These are phyloP conservation scores for Eucera pruinosa DNA, from an alignment of 2,888 invertebrate genomes.

Conservation along the genomic window DNA sequence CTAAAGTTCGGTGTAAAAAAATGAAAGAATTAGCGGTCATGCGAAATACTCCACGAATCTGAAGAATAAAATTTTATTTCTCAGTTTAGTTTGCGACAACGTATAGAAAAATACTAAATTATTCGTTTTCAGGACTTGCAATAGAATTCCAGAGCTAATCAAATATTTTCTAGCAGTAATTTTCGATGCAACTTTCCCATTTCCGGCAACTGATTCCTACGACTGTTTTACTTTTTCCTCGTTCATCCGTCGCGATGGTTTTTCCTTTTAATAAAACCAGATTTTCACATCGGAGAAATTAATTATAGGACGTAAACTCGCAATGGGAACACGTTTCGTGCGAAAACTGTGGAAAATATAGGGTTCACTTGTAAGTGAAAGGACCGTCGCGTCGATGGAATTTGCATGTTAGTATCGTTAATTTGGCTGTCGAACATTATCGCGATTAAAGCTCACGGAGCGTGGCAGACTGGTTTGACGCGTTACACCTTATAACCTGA, in stretches of 20 bases:
- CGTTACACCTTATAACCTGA: neutral
- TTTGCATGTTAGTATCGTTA: constrained; percentile 26
- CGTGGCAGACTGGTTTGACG: constrained; percentile 39
- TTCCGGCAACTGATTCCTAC: constrained; percentile 13
- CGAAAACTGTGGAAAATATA: constrained; percentile 17
- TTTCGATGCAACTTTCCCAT: constrained; percentile 18
- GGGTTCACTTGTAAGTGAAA: constrained; percentile 42
- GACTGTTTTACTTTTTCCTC: constrained; percentile 14
- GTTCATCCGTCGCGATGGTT: constrained; percentile 15
- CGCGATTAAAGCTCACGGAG: constrained; percentile 19
- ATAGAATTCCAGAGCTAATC: neutral
- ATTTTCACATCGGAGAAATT: constrained; percentile 9
- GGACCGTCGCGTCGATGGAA: constrained; percentile 18
- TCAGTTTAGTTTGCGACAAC: neutral
- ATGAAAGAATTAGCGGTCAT: too few species aligned
- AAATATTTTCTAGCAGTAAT: constrained; percentile 30
- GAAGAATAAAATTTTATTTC: too few species aligned
- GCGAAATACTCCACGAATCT: too few species aligned
- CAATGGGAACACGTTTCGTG: constrained; percentile 10
- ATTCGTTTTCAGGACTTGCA: neutral
- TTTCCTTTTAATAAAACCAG: constrained; percentile 7
- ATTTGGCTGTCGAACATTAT: constrained; percentile 44
- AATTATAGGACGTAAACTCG: neutral
- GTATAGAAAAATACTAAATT: neutral
- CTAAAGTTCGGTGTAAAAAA: too few species aligned